Evolutionary conservation across 2,888 invertebrate species (phyloP), one percentile per base, ranked within the genome.

Genomic region (Drosophila stalkeri): DNA sequence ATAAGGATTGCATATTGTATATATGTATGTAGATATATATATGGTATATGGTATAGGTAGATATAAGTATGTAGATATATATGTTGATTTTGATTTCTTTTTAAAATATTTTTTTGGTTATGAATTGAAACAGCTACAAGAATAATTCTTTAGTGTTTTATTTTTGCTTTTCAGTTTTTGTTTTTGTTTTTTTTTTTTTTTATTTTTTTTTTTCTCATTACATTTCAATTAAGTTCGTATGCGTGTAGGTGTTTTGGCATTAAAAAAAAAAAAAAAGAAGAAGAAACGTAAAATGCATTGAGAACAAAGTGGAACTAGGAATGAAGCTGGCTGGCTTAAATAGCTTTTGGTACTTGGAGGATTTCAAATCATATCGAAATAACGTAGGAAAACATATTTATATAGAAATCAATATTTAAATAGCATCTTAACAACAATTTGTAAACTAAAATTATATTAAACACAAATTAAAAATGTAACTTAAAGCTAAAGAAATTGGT

Each of bases 51-150:
- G 41, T 80, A n/a, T 65, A 37, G 43, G 46, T 70, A 52, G 35
- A 57, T 52, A 63, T 51, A 71, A 43, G 59, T 66, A 65, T 49
- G 46, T 44, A 31, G 27, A 49, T 49, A 51, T 49, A 62, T 14
- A 61, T 60, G 27, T 62, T 49, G 33, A 27, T 33, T 44, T 33
- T 23, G 35, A 1, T 39, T 43, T 41, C 3, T 41, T 44, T 46
- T 59, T 37, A 4, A 6, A 2, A 23, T 37, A 23, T 60, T 39
- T n/a, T 31, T 47, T 55, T 35, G 49, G 61, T 49, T 72, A 86
- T 74, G 65, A 72, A 79, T 79, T 81, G 71, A 65, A 92, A 92
- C 90, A 92, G 91, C 92, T 92, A 92, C 91, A 74, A 80, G 83
- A 78, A 77, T 76, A 74, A 27, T 57, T 77, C 64, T 69, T 79